Evolutionary conservation across 2,113 vertebrate species (phyloP), one percentile per base, ranked within the genome.

Genomic region (Pluvianellus socialis): DNA sequence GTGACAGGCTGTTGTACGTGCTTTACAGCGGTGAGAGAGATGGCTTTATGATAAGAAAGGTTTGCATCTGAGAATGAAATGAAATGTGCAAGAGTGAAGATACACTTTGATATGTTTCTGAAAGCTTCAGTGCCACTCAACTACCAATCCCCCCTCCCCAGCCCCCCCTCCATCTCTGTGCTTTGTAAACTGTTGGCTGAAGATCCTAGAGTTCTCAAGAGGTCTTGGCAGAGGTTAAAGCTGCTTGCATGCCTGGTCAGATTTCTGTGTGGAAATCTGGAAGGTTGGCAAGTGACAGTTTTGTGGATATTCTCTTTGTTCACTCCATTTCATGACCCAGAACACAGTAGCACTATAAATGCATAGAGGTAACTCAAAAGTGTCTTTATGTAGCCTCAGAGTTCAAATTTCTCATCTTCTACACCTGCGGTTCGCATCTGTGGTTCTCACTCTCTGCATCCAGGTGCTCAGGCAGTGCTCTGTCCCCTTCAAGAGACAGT

Each of bases 151-250:
- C 38, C 28, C 6, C 8, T 66, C 18, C 75, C 15, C 19, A 79
- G 21, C 18, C 32, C 27, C 15, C 32, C n/a, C n/a, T 30, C 35
- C 33, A 49, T 66, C 66, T 79, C 65, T 72, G 52, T 88, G 68
- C 59, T 85, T 95, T 83, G 68, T 92, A 55, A 80, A 62, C 30
- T 62, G 33, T 80, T 96, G 95, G 92, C 86, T 90, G 76, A 93
- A 79, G 73, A 90, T 94, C 83, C 86, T 75, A 82, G 70, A 80
- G 83, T 55, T 89, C 62, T 94, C 2, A 2, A 92, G 50, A 95
- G 82, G 42, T 80, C 56, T 94, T 94, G 93, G 85, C 95, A 97
- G 61, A 93, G 63, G 79, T 85, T 94, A 96, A 97, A 95, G 30
- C 58, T 95, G 22, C 38, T 88, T 95, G 81, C 95, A 68, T 68